A percentile compares a stretch with the other conserved stretches of the same genome.
phyloP scores from a whole-genome alignment of 30 jellyfish, hydroid and myxozoan species.

The Aurelia aurita region DNA sequence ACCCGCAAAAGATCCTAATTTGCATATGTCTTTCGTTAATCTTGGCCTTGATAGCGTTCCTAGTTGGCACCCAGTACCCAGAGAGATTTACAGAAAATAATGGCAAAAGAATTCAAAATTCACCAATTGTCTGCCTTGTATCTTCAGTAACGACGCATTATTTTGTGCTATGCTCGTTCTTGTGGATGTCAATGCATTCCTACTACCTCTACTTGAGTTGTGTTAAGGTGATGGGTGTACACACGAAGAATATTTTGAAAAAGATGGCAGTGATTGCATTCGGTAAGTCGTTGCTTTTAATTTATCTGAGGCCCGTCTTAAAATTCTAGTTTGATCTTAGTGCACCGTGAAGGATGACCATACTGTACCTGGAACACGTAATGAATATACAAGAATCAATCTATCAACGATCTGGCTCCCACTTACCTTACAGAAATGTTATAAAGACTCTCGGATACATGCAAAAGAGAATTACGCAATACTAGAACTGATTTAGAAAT shows the following conservation, averaged over 20 bases:
- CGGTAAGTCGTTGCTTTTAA: conserved; percentile 18
- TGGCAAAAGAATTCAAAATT: not conserved
- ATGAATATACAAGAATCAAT: too few species aligned
- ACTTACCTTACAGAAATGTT: too few species aligned
- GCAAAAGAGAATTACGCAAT: too few species aligned
- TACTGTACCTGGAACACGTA: too few species aligned
- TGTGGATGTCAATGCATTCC: conserved; percentile 56
- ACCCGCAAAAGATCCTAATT: conserved; percentile 40
- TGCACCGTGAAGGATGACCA: too few species aligned
- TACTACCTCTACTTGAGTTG: conserved; percentile 46
- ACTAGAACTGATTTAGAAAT: too few species aligned
- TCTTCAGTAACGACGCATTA: conserved; percentile 34
- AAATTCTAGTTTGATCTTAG: too few species aligned
- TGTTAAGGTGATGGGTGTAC: conserved; percentile 34
- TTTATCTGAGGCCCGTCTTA: too few species aligned
- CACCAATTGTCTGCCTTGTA: conserved; percentile 29
- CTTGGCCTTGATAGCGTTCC: conserved; percentile 34
- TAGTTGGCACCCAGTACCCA: conserved; percentile 35
- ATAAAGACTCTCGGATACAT: too few species aligned
- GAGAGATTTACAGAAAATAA: conserved; percentile 4
- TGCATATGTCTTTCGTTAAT: conserved; percentile 27
- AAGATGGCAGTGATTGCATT: conserved; percentile 19
- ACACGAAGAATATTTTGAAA: not conserved
- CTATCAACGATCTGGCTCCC: too few species aligned
- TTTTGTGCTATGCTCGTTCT: conserved; percentile 20